phyloP scores from a whole-genome alignment of 2,888 invertebrate genomes.

The Drosophila recens region DNA sequence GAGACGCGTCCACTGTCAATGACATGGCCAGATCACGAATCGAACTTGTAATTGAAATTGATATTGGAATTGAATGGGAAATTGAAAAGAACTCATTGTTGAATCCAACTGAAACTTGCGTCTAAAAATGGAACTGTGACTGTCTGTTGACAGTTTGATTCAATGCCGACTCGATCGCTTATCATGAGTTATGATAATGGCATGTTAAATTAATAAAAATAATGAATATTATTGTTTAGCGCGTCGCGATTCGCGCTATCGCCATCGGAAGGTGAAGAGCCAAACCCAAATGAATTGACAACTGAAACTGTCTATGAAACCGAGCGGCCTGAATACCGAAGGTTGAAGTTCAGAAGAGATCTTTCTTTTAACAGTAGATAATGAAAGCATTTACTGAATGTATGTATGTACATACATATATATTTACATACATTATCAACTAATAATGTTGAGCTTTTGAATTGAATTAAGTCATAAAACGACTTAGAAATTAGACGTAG shows the following conservation, averaged over 20 bases:
- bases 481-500: neutral
- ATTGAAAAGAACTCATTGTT: constrained; percentile 28
- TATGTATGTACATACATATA: neutral
- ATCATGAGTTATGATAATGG: constrained; percentile 68
- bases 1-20: constrained; percentile 57
- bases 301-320: neutral
- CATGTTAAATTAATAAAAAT: constrained; percentile 77
- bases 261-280: constrained; percentile 38
- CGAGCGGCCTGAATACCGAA: neutral
- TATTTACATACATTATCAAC: neutral
- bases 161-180: constrained; percentile 43
- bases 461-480: too few relatives aligned
- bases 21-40: constrained; percentile 60
- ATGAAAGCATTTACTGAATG: neutral
- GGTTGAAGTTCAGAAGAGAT: constrained; percentile 9
- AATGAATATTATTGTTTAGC: constrained; percentile 73
- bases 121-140: constrained; percentile 32
- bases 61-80: constrained; percentile 45
- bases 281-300: constrained; percentile 16
- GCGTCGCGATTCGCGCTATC: constrained; percentile 30
- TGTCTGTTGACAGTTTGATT: constrained; percentile 49
- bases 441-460: neutral
- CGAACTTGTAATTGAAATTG: constrained; percentile 42
- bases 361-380: constrained; percentile 1
- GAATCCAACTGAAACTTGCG: constrained; percentile 5